Evolutionary conservation across 2,888 invertebrate genomes (phyloP).

Genomic region (Xylota segnis): DNA sequence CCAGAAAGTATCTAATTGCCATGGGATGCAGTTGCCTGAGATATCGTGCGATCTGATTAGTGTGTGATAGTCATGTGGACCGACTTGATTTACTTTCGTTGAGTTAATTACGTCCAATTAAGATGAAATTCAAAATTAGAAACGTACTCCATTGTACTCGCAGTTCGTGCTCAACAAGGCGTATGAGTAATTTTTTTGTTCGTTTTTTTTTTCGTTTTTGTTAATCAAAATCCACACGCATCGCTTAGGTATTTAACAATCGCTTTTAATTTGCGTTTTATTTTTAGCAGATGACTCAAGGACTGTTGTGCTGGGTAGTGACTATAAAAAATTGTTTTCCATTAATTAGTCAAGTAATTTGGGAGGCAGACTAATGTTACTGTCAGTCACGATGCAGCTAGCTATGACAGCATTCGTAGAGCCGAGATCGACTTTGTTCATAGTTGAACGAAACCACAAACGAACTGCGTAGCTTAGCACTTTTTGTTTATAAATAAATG

Average conservation of each 20-base stretch:
- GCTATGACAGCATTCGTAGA: background rate
- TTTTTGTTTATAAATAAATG: no score
- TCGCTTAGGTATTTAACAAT: constrained; percentile 2
- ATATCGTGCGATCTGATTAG: constrained; percentile 47
- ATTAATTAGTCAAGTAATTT: constrained; percentile 6
- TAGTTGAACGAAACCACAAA: no score
- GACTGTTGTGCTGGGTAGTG: background rate
- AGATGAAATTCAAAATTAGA: constrained; percentile 16
- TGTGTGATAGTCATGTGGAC: constrained; percentile 11
- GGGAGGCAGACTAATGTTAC: background rate
- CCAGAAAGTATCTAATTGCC: constrained; percentile 52
- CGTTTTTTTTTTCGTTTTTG: no score
- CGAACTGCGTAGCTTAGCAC: no score
- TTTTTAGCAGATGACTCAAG: constrained; percentile 21
- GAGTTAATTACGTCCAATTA: constrained; percentile 36
- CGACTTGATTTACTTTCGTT: constrained; percentile 53
- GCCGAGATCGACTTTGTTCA: background rate
- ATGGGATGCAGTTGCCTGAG: constrained; percentile 37
- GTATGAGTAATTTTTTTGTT: constrained; percentile 54
- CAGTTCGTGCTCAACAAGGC: constrained; percentile 48
- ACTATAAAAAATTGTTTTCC: background rate
- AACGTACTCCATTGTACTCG: background rate
- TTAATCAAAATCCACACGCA: constrained; percentile 5
- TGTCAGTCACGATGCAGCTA: background rate
- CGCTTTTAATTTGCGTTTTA: background rate